Evolutionary conservation across 2,797 vertebrate species (phyloP).

Genomic region (Enoplosus armatus): DNA sequence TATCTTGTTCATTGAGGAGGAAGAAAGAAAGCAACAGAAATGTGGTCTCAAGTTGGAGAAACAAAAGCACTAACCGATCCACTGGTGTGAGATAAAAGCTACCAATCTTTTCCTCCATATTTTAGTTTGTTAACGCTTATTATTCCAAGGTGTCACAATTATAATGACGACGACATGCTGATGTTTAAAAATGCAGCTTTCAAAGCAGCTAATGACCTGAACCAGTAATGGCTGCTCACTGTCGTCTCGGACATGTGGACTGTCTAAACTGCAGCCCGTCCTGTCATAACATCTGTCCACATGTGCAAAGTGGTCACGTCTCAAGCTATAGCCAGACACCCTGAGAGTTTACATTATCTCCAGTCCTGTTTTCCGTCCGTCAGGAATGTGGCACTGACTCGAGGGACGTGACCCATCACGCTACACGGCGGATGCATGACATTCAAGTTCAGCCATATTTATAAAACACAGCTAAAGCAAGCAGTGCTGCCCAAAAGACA

Average conservation of each 20-base stretch:
- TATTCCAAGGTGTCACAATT: not conserved
- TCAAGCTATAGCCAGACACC: not conserved
- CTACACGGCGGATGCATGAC: not conserved
- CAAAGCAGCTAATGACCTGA: not conserved
- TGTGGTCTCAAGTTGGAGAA: not conserved
- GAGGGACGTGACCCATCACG: not conserved
- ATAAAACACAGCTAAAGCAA: not conserved
- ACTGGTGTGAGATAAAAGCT: not conserved
- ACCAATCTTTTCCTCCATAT: not conserved
- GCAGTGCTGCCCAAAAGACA: not conserved
- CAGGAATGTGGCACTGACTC: constrained; percentile 18
- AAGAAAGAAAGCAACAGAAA: not conserved
- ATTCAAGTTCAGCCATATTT: constrained; percentile 36
- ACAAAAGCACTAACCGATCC: not conserved
- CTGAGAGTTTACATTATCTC: not conserved
- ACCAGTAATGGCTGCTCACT: not conserved
- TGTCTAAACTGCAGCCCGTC: not conserved
- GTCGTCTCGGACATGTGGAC: not conserved
- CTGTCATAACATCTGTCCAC: constrained; percentile 40
- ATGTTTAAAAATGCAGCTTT: not conserved
- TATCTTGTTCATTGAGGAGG: not conserved
- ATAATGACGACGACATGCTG: not conserved
- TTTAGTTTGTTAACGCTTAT: not conserved
- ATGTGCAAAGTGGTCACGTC: not conserved
- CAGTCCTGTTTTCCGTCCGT: constrained; percentile 27